Base-by-base conservation (phyloP, 2,888 invertebrate species). In the Coenonympha arcania region DNA sequence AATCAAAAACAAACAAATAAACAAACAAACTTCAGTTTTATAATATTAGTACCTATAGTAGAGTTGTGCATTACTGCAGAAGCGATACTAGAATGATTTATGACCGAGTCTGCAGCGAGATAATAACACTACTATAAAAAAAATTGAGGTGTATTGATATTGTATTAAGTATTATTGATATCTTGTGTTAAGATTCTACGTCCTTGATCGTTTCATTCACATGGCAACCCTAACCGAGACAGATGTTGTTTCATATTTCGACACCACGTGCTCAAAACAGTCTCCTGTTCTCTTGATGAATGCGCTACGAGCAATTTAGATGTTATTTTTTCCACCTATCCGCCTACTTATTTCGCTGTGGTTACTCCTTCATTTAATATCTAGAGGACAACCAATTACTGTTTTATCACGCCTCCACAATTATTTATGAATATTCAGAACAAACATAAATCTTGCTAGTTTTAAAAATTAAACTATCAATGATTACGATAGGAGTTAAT, bases 201-300 rank as follows among this genome's bases (percentile, higher is more conserved):
- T 5, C 11, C 30, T 18, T 33, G 9, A 13, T 13, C 6, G 6
- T 1, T 3, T 1, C 4, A 30, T 30, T 30, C 2, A 19, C 1
- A 1, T 41, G 31, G 48, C 26, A 48, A 26, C 33, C 41, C 13
- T 20, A 31, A 15, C 9, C 9, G 13, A n/a, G 20, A 48, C 20
- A 33, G 24, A 40, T 48, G 48, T 41, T 34, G 18, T 40, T 31
- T 40, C 33, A 47, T 40, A 40, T 33, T 47, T 26, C 33, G 41
- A 33, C 40, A 48, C 33, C 48, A 33, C 24, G 33, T 19, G 41
- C 18, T 26, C 24, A 22, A 33, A 48, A 40, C 33, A 34, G 24
- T 26, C 19, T 5, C 13, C 41, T 33, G 26, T 41, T 41, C 34
- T 34, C 41, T 48, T 41, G 19, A 31, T 22, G 8, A 43, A 43